A percentile compares a stretch with the other conserved stretches of the same genome.
Evolutionary conservation across 2,113 vertebrate genomes (phyloP).

Genomic region (Aepyceros melampus): DNA sequence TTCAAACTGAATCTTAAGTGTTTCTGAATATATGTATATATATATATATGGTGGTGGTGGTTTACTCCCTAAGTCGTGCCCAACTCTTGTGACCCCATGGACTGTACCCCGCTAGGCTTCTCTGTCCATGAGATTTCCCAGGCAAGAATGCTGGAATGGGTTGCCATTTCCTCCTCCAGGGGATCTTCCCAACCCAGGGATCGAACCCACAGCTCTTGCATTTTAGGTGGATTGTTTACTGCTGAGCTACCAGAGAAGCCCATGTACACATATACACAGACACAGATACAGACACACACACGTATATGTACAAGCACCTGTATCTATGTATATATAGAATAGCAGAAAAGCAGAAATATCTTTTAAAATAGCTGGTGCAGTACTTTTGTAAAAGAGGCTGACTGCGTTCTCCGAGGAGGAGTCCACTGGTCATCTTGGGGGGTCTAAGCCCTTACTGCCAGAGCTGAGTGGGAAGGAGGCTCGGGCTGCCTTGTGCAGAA

Average conservation of each 20-base stretch:
- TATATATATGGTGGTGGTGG: background rate
- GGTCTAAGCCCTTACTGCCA: background rate
- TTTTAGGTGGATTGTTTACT: background rate
- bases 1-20: background rate
- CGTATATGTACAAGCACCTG: background rate
- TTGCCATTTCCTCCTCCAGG: background rate
- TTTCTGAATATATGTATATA: background rate
- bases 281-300: background rate
- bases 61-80: background rate
- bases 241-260: background rate
- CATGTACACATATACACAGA: background rate
- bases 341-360: background rate
- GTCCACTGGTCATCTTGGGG: background rate
- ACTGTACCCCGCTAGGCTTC: background rate
- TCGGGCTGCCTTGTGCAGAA: background rate
- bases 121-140: background rate
- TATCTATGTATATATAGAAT: background rate
- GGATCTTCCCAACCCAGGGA: background rate
- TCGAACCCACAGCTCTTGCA: background rate
- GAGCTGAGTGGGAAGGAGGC: background rate
- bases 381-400: conserved; percentile 1
- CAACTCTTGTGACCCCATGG: background rate
- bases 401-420: background rate
- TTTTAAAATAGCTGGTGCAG: background rate
- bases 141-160: background rate